These are phyloP conservation scores for Cepaea nemoralis DNA, from an alignment of 1,140 invertebrate species.

Conservation along the genomic window DNA sequence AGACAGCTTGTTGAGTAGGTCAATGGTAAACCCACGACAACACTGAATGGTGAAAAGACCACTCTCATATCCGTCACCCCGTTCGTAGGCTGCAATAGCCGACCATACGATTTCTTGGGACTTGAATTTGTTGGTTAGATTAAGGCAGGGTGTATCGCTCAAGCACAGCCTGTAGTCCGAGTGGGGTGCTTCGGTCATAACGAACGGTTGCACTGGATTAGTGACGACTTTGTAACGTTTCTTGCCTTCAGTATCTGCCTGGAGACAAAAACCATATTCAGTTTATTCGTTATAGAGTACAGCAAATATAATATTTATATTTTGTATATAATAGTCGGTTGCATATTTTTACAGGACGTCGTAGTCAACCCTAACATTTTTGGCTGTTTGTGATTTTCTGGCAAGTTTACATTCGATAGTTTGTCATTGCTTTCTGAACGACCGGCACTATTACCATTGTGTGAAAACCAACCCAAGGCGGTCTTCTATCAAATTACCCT, in stretches of 20 bases:
- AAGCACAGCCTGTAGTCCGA: conserved; percentile 58
- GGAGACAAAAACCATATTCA: background rate
- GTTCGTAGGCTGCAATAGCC: conserved; percentile 64
- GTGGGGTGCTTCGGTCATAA: conserved; percentile 65
- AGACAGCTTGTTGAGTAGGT: conserved; percentile 86
- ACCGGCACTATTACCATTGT: too few relatives aligned
- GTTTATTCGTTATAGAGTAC: too few relatives aligned
- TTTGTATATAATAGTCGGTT: too few relatives aligned
- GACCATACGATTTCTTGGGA: conserved; percentile 66
- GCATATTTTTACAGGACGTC: too few relatives aligned
- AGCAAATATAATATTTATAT: too few relatives aligned
- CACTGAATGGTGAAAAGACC: conserved; percentile 78
- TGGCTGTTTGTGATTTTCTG: too few relatives aligned
- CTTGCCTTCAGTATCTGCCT: conserved; percentile 68
- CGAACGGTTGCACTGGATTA: conserved; percentile 75
- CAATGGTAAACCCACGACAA: conserved; percentile 91
- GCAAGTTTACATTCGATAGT: too few relatives aligned
- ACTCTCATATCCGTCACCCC: conserved; percentile 54
- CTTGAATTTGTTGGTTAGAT: conserved; percentile 79
- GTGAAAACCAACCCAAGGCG: too few relatives aligned
- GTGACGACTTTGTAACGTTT: conserved; percentile 87
- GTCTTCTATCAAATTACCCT: too few relatives aligned
- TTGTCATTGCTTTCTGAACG: too few relatives aligned
- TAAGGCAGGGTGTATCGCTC: conserved; percentile 82
- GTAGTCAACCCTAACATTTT: too few relatives aligned